Evolutionary conservation across 2,888 invertebrate species (phyloP), one percentile per base, ranked within the genome.

Genomic region (Apotomis turbidana): DNA sequence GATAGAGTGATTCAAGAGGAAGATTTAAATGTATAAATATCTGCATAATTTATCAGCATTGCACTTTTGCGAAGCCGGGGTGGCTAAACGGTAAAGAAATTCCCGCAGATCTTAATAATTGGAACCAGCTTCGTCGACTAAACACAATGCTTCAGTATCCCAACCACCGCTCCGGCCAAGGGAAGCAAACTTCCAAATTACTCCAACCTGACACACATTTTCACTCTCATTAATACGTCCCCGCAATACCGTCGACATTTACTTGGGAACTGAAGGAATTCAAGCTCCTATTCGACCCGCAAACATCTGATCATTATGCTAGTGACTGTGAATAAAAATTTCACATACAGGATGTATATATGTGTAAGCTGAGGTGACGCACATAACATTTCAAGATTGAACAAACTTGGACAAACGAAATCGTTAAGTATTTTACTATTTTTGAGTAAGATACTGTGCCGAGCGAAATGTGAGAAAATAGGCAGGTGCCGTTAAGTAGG

Each of bases 181-280:
- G 67, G 36, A 13, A 60, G 54, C 66, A 67, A 71, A 71, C 67
- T 71, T 71, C 61, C 41, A 71, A 71, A 70, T 70, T 70, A 62
- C 71, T 55, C 46, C 67, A 44, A 67, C 41, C 67, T 62, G 71
- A 57, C 67, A 71, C 52, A 61, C 59, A 66, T 71, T 71, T 71
- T 67, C 67, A 71, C 57, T 71, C 62, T 67, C 71, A 66, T 67
- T 71, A 60, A 58, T 58, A 63, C 61, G 68, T 69, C 13, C 60
- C 60, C 38, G 15, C 70, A 62, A 10, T 63, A 57, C 57, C 68
- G 49, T 55, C 61, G 61, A 44, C 61, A 68, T 61, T 68, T 68
- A 61, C 68, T 69, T 69, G 46, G 61, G 46, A 69, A 69, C 46
- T 68, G 15, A 52, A 60, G 44, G 59, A 41, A 41, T 58, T 38